Base-by-base conservation (phyloP, 2,113 vertebrate genomes). In the Gallinago media region DNA sequence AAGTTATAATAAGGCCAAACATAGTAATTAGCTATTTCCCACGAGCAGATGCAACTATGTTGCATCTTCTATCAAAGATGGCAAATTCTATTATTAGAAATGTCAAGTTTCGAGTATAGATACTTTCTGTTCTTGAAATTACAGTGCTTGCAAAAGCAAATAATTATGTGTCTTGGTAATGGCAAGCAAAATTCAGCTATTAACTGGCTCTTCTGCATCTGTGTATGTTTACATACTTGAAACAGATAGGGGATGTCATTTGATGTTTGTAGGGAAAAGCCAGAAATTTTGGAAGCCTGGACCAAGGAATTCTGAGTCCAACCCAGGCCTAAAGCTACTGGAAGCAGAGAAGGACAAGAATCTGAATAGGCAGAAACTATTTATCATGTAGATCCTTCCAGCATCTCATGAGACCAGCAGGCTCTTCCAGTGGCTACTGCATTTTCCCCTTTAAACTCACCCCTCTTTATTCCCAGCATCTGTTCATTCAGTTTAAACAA, bases 401-500 rank as follows among this genome's bases (percentile, higher is more conserved):
- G 42, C 46, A 74, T 31, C 83, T 91, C 72, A 49, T 63, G 22
- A 88, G 40, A 62, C 7, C 52, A 79, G n/a, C 59, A 88, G 67
- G 59, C 68, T 92, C 26, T 94, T 92, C 79, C 76, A 95, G 73
- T 38, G 79, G 50, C 86, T 87, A 86, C 44, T 81, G 42, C 70
- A 78, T 75, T 78, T 90, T 74, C 42, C 70, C 9, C 47, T 85
- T 88, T 74, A 73, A 83, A 92, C 55, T 70, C 89, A 91, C 23
- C 38, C 55, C 32, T 76, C 36, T 94, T 92, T 75, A 78, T 92
- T 94, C 68, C 68, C 89, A 96, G 89, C 93, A 96, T 96, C 94
- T 96, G 94, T 90, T 96, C 82, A 70, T 83, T 93, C 67, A 86
- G 82, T 94, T 94, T 86, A 95, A 95, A 92, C 79, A 26, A 93